These are phyloP conservation scores for Amphiprion clarkii DNA, from an alignment of 2,797 vertebrate species.

Conservation along the genomic window DNA sequence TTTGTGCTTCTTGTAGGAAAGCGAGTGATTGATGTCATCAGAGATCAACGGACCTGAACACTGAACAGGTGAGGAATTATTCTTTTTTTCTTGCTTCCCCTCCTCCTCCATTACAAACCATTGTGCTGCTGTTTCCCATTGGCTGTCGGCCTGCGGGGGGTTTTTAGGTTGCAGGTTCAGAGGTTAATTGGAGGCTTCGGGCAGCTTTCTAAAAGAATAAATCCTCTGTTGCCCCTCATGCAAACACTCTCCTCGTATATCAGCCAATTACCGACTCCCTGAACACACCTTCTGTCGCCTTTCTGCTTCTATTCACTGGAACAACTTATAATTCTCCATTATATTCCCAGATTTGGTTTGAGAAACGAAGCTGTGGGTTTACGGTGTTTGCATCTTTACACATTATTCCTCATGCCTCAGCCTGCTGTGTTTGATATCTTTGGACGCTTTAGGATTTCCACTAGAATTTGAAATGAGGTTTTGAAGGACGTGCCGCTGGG, in stretches of 20 bases:
- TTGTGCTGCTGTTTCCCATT: conserved; percentile 13
- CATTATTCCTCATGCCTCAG: no score
- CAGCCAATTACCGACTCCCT: conserved; percentile 49
- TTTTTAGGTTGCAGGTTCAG: conserved; percentile 13
- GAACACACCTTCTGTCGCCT: conserved; percentile 1
- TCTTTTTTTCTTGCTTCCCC: no score
- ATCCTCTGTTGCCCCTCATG: conserved; percentile 30
- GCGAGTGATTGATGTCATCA: conserved; percentile 53
- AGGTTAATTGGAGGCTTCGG: conserved; percentile 69
- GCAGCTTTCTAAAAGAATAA: conserved; percentile 48
- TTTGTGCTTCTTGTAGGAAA: conserved; percentile 40
- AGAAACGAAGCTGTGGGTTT: no score
- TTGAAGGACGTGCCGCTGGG: no score
- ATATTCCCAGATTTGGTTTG: no score
- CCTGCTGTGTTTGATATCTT: no score
- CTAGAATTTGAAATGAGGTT: no score
- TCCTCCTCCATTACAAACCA: conserved; percentile 1
- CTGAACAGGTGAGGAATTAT: conserved; percentile 44
- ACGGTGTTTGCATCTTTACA: no score
- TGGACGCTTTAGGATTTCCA: no score
- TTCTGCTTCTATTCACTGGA: background rate
- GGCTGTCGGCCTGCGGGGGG: conserved; percentile 30
- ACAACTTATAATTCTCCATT: no score
- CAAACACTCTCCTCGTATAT: conserved; percentile 51
- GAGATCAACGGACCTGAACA: conserved; percentile 37